These are phyloP conservation scores for Laticauda laticaudata DNA, from an alignment of 2,113 vertebrate species.

Conservation along the genomic window DNA sequence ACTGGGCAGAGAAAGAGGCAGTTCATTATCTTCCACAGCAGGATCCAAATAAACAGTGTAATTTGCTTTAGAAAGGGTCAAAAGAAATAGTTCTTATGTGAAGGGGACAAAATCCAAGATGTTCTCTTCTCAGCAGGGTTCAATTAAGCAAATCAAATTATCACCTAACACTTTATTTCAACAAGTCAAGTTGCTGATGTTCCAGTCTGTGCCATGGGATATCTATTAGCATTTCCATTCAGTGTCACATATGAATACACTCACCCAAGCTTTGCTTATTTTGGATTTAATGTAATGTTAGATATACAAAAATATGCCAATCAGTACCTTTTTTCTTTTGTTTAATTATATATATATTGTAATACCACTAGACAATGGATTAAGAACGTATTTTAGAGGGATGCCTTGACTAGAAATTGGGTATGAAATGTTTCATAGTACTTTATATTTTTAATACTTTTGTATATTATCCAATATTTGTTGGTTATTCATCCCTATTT, in stretches of 20 bases:
- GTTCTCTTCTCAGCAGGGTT: conserved; percentile 24
- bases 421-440: not conserved
- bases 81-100: conserved; percentile 25
- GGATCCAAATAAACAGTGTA: not conserved
- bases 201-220: not conserved
- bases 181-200: not conserved
- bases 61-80: conserved; percentile 30
- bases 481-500: not conserved
- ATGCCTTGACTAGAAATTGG: not conserved
- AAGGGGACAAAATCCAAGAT: conserved; percentile 15
- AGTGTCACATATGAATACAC: not conserved
- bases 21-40: conserved; percentile 37
- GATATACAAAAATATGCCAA: not conserved
- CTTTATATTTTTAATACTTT: not conserved
- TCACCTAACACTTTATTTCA: not conserved
- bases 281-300: not conserved
- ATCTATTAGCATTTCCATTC: not conserved
- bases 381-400: not conserved
- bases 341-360: not conserved
- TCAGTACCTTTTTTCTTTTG: not conserved
- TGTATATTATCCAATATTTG: not conserved
- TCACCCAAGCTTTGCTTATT: not conserved
- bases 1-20: conserved; percentile 24
- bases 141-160: conserved; percentile 31
- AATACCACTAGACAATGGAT: not conserved